Percentiles rank a stretch among this genome's conserved stretches.
phyloP scores from a whole-genome alignment of 2,797 vertebrate species.

The Neomorphus geoffroyi region DNA sequence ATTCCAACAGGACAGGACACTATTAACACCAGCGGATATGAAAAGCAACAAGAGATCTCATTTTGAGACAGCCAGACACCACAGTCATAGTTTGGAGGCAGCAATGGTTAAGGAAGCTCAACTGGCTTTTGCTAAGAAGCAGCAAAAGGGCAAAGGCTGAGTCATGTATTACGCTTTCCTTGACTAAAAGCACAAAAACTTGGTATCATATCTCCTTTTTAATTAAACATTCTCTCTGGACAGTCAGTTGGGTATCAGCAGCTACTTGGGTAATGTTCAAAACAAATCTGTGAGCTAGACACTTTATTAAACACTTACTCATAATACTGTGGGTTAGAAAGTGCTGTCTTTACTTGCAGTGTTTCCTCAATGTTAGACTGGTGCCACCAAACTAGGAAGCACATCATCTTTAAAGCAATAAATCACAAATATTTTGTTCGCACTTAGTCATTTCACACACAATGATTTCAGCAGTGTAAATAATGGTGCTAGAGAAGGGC shows the following conservation, averaged over 20 bases:
- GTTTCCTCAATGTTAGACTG: not conserved
- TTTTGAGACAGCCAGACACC: slow-evolving; percentile 56
- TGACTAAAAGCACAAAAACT: not conserved
- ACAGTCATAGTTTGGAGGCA: slow-evolving; percentile 29
- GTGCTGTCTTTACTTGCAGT: fast-evolving
- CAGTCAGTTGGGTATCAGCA: not conserved
- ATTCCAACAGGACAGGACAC: slow-evolving; percentile 68
- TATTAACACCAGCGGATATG: slow-evolving; percentile 72
- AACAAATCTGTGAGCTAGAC: not conserved
- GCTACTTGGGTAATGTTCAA: not conserved
- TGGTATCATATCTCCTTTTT: not conserved
- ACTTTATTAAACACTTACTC: not conserved
- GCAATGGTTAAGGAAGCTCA: slow-evolving; percentile 44
- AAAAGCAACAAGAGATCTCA: slow-evolving; percentile 78
- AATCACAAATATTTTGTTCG: not conserved
- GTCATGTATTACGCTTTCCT: not conserved
- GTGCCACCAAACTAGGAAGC: not conserved
- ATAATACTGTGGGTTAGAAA: not conserved
- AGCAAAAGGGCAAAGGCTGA: slow-evolving; percentile 15
- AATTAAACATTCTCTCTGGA: slow-evolving; percentile 24
- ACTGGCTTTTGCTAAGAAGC: slow-evolving; percentile 19
- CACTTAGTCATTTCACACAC: not conserved
- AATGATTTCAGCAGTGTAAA: not conserved
- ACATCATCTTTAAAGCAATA: not conserved
- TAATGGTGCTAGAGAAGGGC: not conserved